Evolutionary conservation across 2,797 vertebrate species (phyloP), one percentile per base, ranked within the genome.

Genomic region (Pipistrellus kuhlii): DNA sequence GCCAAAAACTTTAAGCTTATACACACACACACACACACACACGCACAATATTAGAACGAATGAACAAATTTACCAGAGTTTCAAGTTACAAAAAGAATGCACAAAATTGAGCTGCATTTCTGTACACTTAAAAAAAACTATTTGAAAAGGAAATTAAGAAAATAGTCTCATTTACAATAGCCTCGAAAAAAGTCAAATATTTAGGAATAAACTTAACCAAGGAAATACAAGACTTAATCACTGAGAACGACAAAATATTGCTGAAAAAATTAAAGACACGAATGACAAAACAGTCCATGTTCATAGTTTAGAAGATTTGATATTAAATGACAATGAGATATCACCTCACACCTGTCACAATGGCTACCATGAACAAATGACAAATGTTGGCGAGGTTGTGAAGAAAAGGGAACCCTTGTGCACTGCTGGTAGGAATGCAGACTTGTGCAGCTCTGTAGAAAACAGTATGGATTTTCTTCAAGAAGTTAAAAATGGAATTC

Each of bases 141-240:
- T 51, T 59, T 53, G 32, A 53, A 87, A 75, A 59, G 20, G 12
- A 91, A 91, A 76, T 76, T 69, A 82, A 86, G 41, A 81, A 81
- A 86, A 7, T 17, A 91, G 35, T 69, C 8, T 2, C 41, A 68
- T 69, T 62, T 53, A 76, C 27, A 87, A 18, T 69, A 41, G 7
- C 23, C 27, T 91, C 21, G 30, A 85, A 75, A 86, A 81, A 12
- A 85, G 66, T 53, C 73, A 53, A 57, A 30, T 82, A 69, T 32
- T 75, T 69, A 68, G 27, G 30, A 57, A 72, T 86, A 82, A 82
- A 51, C 10, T 76, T 87, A 69, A 20, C 17, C 23, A 72, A 82
- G 32, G 23, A 82, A 17, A 7, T n/a, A 14, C 48, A 38, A 87
- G 8, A 35, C 17, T 44, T 89, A 14, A 46, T 68, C 46, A 57